Evolutionary conservation across 1,140 invertebrate species (phyloP).

Genomic region (Macrosteles quadrilineatus): DNA sequence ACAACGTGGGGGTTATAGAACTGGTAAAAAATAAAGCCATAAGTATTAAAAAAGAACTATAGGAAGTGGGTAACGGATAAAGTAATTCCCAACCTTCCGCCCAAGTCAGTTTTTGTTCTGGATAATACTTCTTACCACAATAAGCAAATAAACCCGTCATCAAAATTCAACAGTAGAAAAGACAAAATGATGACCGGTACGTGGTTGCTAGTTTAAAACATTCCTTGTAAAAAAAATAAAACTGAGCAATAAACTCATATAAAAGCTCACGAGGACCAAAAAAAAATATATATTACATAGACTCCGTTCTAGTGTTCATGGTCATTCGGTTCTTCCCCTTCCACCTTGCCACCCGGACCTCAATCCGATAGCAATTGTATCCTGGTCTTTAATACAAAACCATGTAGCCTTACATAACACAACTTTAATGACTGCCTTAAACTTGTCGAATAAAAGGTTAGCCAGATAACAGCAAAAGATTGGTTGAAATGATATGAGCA

Average conservation of each 20-base stretch:
- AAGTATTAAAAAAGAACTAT: conserved; percentile 2
- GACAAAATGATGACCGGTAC: conserved; percentile 40
- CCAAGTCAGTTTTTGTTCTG: conserved; percentile 45
- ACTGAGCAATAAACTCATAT: conserved; percentile 9
- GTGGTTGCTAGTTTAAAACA: conserved; percentile 39
- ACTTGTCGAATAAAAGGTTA: neutral
- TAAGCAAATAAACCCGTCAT: conserved; percentile 39
- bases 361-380: conserved; percentile 14
- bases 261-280: neutral
- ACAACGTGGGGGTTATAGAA: no score
- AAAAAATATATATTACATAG: neutral
- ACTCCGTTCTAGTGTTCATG: neutral
- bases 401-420: conserved; percentile 10
- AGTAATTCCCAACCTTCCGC: conserved; percentile 45
- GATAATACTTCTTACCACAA: conserved; percentile 50
- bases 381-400: conserved; percentile 13
- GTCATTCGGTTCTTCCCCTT: neutral
- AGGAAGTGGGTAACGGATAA: conserved; percentile 20
- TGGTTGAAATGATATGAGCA: conserved; percentile 1
- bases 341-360: conserved; percentile 1
- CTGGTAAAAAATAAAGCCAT: neutral
- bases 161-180: conserved; percentile 38
- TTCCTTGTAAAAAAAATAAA: conserved; percentile 29
- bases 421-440: conserved; percentile 20
- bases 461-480: neutral